Evolutionary conservation across 2,888 invertebrate species (phyloP).

Genomic region (Drosophila formosana): DNA sequence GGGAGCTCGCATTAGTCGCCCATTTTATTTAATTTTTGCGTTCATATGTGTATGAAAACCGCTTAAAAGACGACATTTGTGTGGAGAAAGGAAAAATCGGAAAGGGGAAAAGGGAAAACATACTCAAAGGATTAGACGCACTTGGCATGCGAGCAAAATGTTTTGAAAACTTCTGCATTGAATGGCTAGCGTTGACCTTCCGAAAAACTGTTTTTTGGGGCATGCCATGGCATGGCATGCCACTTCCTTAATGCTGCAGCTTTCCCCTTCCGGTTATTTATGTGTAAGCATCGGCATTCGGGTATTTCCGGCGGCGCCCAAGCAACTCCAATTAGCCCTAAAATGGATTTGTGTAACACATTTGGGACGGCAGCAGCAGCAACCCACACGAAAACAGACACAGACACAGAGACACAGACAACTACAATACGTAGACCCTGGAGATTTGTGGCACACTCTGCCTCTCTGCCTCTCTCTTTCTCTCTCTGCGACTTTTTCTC

Average conservation of each 20-base stretch:
- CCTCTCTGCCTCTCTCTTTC: background rate
- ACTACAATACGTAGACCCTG: slow-evolving; percentile 57
- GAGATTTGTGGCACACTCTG: slow-evolving; percentile 59
- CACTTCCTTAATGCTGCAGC: slow-evolving; percentile 14
- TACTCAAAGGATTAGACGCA: slow-evolving; percentile 59
- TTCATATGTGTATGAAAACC: slow-evolving; percentile 28
- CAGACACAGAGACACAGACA: background rate
- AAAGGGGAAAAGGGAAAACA: slow-evolving; percentile 5
- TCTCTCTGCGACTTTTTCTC: slow-evolving; percentile 12
- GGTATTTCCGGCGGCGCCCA: slow-evolving; percentile 52
- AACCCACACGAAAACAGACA: slow-evolving; percentile 10
- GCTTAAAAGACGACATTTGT: slow-evolving; percentile 56
- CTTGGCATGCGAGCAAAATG: slow-evolving; percentile 30
- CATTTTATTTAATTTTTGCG: slow-evolving; percentile 34
- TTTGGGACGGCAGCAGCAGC: slow-evolving; percentile 43
- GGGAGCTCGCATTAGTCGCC: slow-evolving; percentile 23
- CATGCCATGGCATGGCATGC: slow-evolving; percentile 4
- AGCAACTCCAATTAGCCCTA: slow-evolving; percentile 74
- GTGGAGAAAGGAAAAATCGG: slow-evolving; percentile 34
- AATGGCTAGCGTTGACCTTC: slow-evolving; percentile 41
- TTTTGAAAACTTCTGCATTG: slow-evolving; percentile 14
- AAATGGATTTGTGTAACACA: slow-evolving; percentile 79
- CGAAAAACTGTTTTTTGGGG: slow-evolving; percentile 26
- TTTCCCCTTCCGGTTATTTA: slow-evolving; percentile 20
- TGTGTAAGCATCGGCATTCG: slow-evolving; percentile 51